Evolutionary conservation across 2,113 vertebrate genomes (phyloP).

Genomic region (Typhlomys cinereus): DNA sequence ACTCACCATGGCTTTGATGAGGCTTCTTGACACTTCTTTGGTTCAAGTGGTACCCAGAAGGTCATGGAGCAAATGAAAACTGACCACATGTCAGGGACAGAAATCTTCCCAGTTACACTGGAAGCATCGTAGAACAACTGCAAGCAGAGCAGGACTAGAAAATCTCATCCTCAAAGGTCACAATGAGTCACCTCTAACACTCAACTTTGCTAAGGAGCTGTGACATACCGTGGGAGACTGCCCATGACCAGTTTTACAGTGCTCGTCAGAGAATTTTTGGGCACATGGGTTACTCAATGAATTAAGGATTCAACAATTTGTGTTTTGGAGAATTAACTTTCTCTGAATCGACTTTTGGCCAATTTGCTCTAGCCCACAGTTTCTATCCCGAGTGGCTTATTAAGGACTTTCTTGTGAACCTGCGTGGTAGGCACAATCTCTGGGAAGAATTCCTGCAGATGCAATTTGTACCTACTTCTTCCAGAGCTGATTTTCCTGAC

Average conservation of each 20-base stretch:
- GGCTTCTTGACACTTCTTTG: not conserved
- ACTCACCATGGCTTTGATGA: too few species aligned
- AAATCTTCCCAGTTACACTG: not conserved
- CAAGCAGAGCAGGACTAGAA: not conserved
- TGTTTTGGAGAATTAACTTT: slow-evolving; percentile 54
- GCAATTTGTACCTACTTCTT: not conserved
- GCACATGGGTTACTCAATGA: not conserved
- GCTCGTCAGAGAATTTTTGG: not conserved
- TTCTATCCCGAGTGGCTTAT: slow-evolving; percentile 10
- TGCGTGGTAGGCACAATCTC: not conserved
- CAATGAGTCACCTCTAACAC: not conserved
- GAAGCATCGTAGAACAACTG: not conserved
- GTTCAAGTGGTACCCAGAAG: not conserved
- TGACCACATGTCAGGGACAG: not conserved
- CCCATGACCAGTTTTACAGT: not conserved
- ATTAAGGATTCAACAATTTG: slow-evolving; percentile 28
- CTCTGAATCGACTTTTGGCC: slow-evolving; percentile 20
- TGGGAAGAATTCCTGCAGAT: slow-evolving; percentile 6
- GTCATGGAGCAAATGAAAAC: not conserved
- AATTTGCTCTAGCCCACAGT: slow-evolving; percentile 15
- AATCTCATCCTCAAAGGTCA: not conserved
- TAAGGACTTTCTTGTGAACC: slow-evolving; percentile 23
- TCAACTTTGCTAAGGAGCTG: not conserved
- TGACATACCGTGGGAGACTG: too few species aligned
- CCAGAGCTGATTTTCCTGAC: not conserved